Conservation (phyloP, 2,797 vertebrate genomes). For the Tapirus indicus region DNA sequence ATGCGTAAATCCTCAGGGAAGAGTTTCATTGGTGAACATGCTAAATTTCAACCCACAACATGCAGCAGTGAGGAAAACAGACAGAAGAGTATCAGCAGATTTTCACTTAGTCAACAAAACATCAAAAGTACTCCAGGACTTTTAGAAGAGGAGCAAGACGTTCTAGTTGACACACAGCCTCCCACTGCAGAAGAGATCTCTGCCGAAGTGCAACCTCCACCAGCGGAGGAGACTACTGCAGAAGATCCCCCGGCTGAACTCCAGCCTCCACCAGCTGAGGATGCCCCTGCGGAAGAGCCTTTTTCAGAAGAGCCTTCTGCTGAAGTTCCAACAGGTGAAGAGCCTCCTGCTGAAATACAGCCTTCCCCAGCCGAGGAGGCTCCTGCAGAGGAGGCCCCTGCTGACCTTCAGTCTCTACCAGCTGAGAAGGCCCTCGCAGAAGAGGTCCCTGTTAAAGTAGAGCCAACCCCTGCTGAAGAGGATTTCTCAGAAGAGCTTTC, state of each 20-base stretch:
- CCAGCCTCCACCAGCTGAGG: neutral
- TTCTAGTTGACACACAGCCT: neutral
- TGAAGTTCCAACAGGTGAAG: neutral
- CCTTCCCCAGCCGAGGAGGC: neutral
- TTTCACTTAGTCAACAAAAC: neutral
- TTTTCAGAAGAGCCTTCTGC: too few species aligned
- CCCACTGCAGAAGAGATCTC: neutral
- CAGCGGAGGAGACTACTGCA: neutral
- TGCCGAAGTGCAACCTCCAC: neutral
- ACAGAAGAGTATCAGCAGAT: neutral
- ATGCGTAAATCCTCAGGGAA: neutral
- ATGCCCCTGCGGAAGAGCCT: neutral
- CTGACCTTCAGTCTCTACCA: neutral
- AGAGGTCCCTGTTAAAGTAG: neutral
- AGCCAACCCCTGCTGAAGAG: neutral
- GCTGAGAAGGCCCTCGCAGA: neutral
- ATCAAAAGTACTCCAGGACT: neutral
- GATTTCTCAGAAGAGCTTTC: neutral
- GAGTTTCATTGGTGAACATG: constrained; percentile 12
- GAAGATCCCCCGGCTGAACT: neutral
- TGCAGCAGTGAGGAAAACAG: neutral
- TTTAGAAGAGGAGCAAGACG: constrained; percentile 8
- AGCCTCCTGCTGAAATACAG: neutral
- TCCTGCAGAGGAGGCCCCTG: neutral
- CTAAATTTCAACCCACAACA: constrained; percentile 49